Evolutionary conservation across 2,113 vertebrate species (phyloP).

Genomic region (Monopterus albus): DNA sequence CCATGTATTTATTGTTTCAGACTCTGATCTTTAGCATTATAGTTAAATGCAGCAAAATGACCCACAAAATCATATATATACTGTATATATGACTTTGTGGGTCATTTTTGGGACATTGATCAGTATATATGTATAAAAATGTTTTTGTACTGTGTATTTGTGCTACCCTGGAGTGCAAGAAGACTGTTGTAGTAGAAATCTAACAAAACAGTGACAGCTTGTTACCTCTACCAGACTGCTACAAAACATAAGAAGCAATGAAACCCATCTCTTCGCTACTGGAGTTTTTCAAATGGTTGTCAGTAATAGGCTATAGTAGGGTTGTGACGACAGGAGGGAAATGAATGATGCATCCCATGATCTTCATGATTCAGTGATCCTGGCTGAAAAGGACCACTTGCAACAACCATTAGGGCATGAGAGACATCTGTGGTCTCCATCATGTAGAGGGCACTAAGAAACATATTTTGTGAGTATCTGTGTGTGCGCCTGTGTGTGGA

Average conservation of each 20-base stretch:
- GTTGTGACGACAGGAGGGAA: conserved; percentile 24
- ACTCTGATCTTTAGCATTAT: neutral
- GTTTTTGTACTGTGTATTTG: neutral
- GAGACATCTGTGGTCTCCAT: conserved; percentile 48
- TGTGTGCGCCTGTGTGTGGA: neutral
- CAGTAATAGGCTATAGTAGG: neutral
- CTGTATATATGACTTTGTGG: no score
- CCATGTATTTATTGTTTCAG: neutral
- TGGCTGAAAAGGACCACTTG: conserved; percentile 37
- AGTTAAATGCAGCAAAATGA: neutral
- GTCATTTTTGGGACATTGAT: no score
- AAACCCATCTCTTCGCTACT: neutral
- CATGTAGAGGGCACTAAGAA: conserved; percentile 25
- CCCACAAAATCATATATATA: neutral
- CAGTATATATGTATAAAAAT: no score
- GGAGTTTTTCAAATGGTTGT: neutral
- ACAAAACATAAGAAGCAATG: no score
- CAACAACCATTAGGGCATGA: conserved; percentile 28
- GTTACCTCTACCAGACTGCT: no score
- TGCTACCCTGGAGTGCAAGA: neutral
- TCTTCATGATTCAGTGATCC: conserved; percentile 62
- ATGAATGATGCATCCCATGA: conserved; percentile 47
- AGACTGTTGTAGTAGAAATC: neutral
- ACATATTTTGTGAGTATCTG: conserved; percentile 23
- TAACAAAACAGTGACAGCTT: neutral